Conservation (phyloP, 2,888 invertebrate species). For the Zaprionus obscuricornis region DNA sequence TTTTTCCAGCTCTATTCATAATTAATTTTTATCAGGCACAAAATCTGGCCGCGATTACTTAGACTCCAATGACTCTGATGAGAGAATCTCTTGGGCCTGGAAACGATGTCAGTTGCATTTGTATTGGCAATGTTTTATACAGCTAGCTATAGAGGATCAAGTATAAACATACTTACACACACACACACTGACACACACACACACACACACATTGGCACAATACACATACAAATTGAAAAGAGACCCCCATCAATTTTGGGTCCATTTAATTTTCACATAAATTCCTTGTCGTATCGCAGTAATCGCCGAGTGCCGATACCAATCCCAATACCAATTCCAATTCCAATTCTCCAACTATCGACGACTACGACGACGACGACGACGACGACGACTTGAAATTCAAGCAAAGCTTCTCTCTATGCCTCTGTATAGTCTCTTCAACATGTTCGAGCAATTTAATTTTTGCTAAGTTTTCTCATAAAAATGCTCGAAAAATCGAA, state of each 20-base stretch:
- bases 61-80: constrained; percentile 31
- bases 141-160: too few species aligned
- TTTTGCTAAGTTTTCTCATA: constrained; percentile 79
- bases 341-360: too few species aligned
- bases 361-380: neutral
- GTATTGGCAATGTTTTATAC: neutral
- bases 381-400: neutral
- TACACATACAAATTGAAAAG: too few species aligned
- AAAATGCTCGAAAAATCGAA: constrained; percentile 73
- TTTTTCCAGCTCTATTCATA: constrained; percentile 57
- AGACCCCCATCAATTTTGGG: constrained; percentile 54
- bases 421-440: too few species aligned
- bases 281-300: constrained; percentile 68
- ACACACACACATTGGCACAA: too few species aligned
- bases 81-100: constrained; percentile 38
- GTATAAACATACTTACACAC: neutral
- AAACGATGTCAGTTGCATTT: constrained; percentile 61
- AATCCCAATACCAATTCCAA: constrained; percentile 4
- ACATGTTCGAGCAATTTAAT: constrained; percentile 73
- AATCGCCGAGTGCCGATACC: constrained; percentile 42
- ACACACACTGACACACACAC: neutral
- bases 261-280: constrained; percentile 71
- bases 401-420: too few species aligned
- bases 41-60: constrained; percentile 69
- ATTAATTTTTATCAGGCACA: constrained; percentile 64